Evolutionary conservation across 2,797 vertebrate genomes (phyloP).

Genomic region (Neoniphon sammara): DNA sequence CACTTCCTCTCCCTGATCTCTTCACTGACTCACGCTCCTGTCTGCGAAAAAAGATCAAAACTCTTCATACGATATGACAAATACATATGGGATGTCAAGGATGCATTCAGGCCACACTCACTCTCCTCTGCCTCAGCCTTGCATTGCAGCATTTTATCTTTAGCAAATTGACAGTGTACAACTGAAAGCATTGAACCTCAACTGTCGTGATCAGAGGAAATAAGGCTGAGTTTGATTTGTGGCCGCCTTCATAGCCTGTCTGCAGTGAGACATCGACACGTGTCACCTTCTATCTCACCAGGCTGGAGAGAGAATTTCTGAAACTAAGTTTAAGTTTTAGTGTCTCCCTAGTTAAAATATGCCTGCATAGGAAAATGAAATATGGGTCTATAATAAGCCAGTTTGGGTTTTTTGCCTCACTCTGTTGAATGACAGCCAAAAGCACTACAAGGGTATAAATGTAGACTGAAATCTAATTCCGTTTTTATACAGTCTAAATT

Average conservation of each 20-base stretch:
- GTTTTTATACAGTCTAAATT: conserved; percentile 63
- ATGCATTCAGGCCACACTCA: conserved; percentile 65
- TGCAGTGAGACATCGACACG: conserved; percentile 39
- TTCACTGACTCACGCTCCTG: conserved; percentile 53
- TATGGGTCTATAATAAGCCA: conserved; percentile 31
- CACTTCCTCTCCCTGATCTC: conserved; percentile 71
- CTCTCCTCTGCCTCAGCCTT: conserved; percentile 37
- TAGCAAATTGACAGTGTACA: conserved; percentile 33
- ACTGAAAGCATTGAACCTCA: conserved; percentile 30
- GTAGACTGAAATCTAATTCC: conserved; percentile 65
- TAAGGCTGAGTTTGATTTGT: conserved; percentile 40
- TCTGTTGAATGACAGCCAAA: conserved; percentile 67
- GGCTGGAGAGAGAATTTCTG: conserved; percentile 24
- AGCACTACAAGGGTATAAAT: conserved; percentile 53
- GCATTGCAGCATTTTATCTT: conserved; percentile 68
- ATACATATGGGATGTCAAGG: conserved; percentile 60
- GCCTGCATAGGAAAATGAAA: conserved; percentile 40
- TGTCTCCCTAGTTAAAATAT: conserved; percentile 24
- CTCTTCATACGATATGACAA: conserved; percentile 62
- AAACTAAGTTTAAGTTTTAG: conserved; percentile 30
- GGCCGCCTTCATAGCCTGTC: conserved; percentile 32
- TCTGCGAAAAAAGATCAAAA: conserved; percentile 62
- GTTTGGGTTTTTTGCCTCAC: conserved; percentile 36
- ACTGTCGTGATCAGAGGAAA: conserved; percentile 16
- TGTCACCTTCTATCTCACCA: conserved; percentile 36